Evolutionary conservation across 2,113 vertebrate species (phyloP), one percentile per base, ranked within the genome.

Genomic region (Callaeas wilsoni): DNA sequence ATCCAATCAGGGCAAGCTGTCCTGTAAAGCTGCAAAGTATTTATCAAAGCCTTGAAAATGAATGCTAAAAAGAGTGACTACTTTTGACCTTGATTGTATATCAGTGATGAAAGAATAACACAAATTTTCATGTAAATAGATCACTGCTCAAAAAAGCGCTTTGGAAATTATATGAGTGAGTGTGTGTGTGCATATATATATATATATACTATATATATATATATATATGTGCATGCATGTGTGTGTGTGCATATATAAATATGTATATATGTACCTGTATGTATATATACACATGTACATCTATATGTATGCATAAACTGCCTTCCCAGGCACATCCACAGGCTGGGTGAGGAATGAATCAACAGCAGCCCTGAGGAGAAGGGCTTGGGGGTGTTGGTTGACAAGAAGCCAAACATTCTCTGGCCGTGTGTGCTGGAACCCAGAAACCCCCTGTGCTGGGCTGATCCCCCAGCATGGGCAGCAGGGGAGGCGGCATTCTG

Each of bases 261-360:
- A 30, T 2, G 6, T 23, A 15, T 25, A 1, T 44, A 2, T n/a
- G 2, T 4, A 2, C 33, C 1, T 21, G 3, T 32, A 5, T 70
- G 4, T 23, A 16, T 37, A 16, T 27, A 22, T 2, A 27, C 1
- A 62, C 2, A 35, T 10, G 11, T 2, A 19, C 9, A 22, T 42
- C 16, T 13, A 17, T 18, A 18, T 25, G 35, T 50, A 29, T 30
- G 23, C 26, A 41, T 65, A 46, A 60, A 41, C 71, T 71, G 52
- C 42, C 62, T 67, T 33, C 32, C 67, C 27, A 47, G 26, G 49
- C 49, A 64, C 57, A 57, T 42, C 35, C 64, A 12, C 21, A 44
- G 57, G 35, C 49, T 71, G 35, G 14, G 9, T 10, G 50, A 30
- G 50, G 42, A 56, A 49, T 15, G 17, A 32, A 42, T 23, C 59